Evolutionary conservation across 2,888 invertebrate species (phyloP), one percentile per base, ranked within the genome.

Genomic region (Aproaerema taeniolella): DNA sequence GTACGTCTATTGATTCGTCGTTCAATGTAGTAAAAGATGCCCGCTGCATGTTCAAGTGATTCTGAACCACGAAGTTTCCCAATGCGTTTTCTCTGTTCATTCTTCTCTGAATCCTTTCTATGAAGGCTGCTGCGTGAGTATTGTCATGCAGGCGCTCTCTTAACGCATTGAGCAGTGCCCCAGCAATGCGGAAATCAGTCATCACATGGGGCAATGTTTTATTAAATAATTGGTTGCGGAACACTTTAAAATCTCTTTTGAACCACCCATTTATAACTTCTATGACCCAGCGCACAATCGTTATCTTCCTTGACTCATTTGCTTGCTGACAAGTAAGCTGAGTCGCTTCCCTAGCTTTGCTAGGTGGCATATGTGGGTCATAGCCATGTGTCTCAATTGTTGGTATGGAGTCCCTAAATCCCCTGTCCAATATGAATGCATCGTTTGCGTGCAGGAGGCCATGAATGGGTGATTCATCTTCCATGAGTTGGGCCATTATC

Each of bases 331-430:
- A 38, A 1, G 30, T 38, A 2, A 43, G 30, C 17, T 36, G 39
- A n/a, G 24, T 32, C n/a, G 14, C 32, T 11, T 36, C 9, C 7
- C 37, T 15, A 2, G 29, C 24, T 29, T 39, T 44, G 10, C 33
- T 20, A 9, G 41, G 40, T 17, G 47, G 44, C 36, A 47, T 41
- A 33, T 41, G 38, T n/a, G 41, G 17, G 16, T 35, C 28, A 31
- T 37, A 47, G 16, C 37, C 39, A 41, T 10, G 35, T 8, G 12
- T 13, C 14, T 45, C 32, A 9, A 43, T 29, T 1, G 13, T 11
- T n/a, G 26, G 16, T 8, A 44, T 42, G 2, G 25, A 16, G 28
- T 45, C 43, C 14, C 40, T 33, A 17, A 45, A 45, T 5, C 45
- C 48, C 16, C 38, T 32, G 8, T 48, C 45, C n/a, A n/a, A n/a